phyloP scores from a whole-genome alignment of 2,113 vertebrate species.

The Nerophis lumbriciformis region DNA sequence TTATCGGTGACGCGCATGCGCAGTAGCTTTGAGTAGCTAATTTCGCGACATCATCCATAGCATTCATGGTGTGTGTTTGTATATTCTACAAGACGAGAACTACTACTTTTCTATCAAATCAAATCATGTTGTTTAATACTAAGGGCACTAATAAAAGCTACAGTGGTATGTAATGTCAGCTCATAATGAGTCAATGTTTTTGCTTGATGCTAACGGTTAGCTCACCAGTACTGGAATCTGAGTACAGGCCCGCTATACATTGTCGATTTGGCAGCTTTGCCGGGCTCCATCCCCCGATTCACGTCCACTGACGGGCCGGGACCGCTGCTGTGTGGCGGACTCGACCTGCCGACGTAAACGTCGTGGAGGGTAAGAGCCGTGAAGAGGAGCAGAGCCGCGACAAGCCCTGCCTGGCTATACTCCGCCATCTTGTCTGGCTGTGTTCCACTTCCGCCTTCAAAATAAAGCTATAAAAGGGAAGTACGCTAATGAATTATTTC shows the following conservation, averaged over 20 bases:
- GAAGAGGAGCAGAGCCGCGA: slow-evolving; percentile 70
- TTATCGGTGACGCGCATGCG: too few species aligned
- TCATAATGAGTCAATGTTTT: neutral
- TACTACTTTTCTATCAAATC: too few species aligned
- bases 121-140: too few species aligned
- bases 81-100: too few species aligned
- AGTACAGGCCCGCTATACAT: slow-evolving; percentile 67
- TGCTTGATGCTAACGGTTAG: neutral
- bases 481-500: too few species aligned
- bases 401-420: slow-evolving; percentile 61
- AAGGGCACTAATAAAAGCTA: too few species aligned
- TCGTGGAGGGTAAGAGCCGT: slow-evolving; percentile 65
- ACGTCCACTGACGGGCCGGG: neutral
- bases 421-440: slow-evolving; percentile 62
- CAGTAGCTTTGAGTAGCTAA: too few species aligned
- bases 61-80: too few species aligned
- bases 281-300: slow-evolving; percentile 9
- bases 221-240: slow-evolving; percentile 72
- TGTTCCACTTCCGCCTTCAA: neutral
- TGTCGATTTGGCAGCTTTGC: slow-evolving; percentile 39
- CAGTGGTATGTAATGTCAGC: too few species aligned
- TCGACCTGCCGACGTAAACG: slow-evolving; percentile 60
- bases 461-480: neutral
- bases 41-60: too few species aligned
- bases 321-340: slow-evolving; percentile 13